phyloP scores from a whole-genome alignment of 2,797 vertebrate species.

The Alcedo atthis region DNA sequence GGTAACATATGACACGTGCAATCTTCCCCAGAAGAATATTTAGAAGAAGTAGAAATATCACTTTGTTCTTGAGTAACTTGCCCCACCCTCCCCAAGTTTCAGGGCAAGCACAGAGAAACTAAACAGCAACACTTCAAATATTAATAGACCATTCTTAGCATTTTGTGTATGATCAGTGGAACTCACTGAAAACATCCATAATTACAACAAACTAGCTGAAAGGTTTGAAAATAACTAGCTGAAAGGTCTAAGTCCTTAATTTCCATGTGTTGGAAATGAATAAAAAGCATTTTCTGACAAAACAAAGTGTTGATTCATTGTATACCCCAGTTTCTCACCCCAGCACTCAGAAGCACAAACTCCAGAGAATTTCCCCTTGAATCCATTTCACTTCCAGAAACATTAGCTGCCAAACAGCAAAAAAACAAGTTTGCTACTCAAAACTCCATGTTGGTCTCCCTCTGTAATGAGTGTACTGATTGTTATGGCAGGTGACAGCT shows the following conservation, averaged over 20 bases:
- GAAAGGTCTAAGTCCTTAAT: background rate
- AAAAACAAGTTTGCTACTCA: background rate
- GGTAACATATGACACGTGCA: background rate
- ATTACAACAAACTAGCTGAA: background rate
- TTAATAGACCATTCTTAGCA: background rate
- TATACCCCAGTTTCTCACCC: background rate
- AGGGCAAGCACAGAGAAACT: background rate
- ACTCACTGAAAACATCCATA: background rate
- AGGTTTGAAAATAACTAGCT: background rate
- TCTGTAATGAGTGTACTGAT: background rate
- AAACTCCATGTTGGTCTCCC: background rate
- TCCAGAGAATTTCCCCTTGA: background rate
- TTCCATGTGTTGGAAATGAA: background rate
- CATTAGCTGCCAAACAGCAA: background rate
- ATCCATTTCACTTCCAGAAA: background rate
- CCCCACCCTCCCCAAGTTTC: rapidly evolving
- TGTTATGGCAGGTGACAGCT: background rate
- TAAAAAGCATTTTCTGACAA: background rate
- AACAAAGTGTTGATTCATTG: background rate
- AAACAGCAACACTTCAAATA: background rate
- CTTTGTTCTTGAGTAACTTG: background rate
- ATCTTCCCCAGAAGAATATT: background rate
- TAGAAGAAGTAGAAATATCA: background rate
- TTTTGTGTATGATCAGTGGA: background rate
- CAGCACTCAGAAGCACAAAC: background rate